phyloP scores from a whole-genome alignment of 2,113 vertebrate genomes.

The Lathamus discolor region DNA sequence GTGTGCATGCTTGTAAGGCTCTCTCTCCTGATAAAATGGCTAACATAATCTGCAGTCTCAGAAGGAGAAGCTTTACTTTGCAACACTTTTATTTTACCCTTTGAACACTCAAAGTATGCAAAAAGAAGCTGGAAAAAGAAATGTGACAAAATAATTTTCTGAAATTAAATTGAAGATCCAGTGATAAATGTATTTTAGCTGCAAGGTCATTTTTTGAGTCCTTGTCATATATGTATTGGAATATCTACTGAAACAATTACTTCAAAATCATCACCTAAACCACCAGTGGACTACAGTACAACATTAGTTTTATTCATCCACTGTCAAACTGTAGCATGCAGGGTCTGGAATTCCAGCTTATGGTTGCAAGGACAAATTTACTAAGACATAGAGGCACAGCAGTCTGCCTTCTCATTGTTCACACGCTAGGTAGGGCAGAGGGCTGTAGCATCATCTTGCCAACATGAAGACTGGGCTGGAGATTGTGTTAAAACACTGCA shows the following conservation, averaged over 20 bases:
- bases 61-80: not conserved
- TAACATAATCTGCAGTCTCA: not conserved
- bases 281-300: not conserved
- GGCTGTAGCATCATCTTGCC: not conserved
- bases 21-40: not conserved
- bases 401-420: not conserved
- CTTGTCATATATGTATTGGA: too few relatives aligned
- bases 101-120: not conserved
- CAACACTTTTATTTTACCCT: not conserved
- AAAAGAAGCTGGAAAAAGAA: not conserved
- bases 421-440: not conserved
- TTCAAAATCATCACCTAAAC: not conserved
- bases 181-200: not conserved
- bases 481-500: not conserved
- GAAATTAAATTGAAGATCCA: not conserved
- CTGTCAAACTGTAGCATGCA: too few relatives aligned
- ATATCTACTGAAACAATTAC: not conserved
- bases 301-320: not conserved
- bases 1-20: not conserved
- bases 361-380: not conserved
- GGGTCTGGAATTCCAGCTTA: not conserved
- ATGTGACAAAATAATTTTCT: not conserved
- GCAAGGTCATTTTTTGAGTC: not conserved
- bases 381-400: not conserved
- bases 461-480: not conserved